Percentiles rank a stretch among this genome's conserved stretches.
phyloP scores from a whole-genome alignment of 2,113 vertebrate genomes.

The Sander lucioperca region DNA sequence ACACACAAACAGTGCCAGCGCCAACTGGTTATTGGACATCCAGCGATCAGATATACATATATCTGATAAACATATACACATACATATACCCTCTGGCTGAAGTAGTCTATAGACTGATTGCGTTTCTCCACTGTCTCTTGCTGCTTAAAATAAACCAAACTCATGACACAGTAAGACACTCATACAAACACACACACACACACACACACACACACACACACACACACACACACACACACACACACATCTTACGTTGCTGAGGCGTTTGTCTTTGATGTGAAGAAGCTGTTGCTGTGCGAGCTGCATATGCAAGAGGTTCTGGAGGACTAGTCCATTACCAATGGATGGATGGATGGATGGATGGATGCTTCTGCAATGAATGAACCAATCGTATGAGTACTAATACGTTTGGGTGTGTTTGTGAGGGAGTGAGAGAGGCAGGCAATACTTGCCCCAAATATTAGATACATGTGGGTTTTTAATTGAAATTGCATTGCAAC shows the following conservation, averaged over 20 bases:
- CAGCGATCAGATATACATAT: no score
- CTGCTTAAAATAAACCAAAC: conserved; percentile 71
- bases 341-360: no score
- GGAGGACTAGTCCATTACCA: conserved; percentile 89
- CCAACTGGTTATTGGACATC: no score
- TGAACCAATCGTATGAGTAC: background rate
- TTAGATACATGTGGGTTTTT: background rate
- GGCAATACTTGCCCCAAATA: background rate
- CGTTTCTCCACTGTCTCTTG: conserved; percentile 63
- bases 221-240: conserved; percentile 6
- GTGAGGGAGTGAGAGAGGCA: background rate
- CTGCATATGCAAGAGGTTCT: conserved; percentile 91
- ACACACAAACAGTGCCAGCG: background rate
- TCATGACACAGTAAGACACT: conserved; percentile 34
- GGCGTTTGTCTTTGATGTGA: conserved; percentile 91
- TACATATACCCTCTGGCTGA: conserved; percentile 16
- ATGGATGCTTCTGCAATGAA: background rate
- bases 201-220: background rate
- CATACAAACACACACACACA: background rate
- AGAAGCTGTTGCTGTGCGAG: conserved; percentile 91
- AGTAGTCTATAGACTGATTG: conserved; percentile 60
- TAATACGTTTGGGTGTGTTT: background rate
- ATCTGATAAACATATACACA: background rate
- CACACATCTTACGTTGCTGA: conserved; percentile 86
- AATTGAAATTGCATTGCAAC: background rate